Percentiles rank a stretch among this genome's conserved stretches.
phyloP scores from a whole-genome alignment of 2,113 vertebrate genomes.

The Entelurus aequoreus region DNA sequence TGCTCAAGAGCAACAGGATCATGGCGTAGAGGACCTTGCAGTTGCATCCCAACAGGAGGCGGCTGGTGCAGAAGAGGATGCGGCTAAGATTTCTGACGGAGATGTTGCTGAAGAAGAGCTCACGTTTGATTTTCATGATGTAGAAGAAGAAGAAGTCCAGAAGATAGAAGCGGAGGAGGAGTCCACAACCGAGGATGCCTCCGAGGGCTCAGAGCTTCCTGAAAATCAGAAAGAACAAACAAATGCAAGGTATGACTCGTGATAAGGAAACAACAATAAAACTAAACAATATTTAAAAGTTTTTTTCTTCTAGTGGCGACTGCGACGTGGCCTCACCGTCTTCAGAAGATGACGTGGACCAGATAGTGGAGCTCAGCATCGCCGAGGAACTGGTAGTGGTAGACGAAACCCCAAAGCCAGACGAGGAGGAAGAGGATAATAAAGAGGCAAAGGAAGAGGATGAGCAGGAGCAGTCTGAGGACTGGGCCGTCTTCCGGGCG shows the following conservation, averaged over 20 bases:
- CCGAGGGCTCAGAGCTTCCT: not conserved
- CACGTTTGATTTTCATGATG: conserved; percentile 11
- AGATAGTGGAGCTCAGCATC: conserved; percentile 22
- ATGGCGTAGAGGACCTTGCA: not conserved
- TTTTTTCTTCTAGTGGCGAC: conserved; percentile 62
- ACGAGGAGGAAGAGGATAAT: conserved; percentile 16
- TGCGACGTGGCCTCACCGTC: conserved; percentile 6
- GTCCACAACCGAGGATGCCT: conserved; percentile 1
- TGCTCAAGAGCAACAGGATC: conserved; percentile 21
- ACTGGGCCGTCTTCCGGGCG: conserved; percentile 57
- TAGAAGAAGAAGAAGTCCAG: conserved; percentile 23
- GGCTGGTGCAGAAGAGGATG: conserved; percentile 9
- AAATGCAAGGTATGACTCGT: conserved; percentile 36
- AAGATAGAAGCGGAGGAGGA: conserved; percentile 23
- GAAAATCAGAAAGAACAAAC: conserved; percentile 16
- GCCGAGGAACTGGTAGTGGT: conserved; percentile 44
- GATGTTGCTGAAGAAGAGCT: conserved; percentile 23
- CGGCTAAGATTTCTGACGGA: conserved; percentile 13
- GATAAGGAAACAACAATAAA: no score
- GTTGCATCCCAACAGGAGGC: conserved; percentile 15
- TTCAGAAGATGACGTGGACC: conserved; percentile 31
- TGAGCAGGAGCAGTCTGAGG: conserved; percentile 17
- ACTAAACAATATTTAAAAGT: not conserved
- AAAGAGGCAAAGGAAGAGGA: conserved; percentile 25
- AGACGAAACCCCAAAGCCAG: conserved; percentile 53